Conservation (phyloP, 1,140 invertebrate species). For the Adelges cooleyi region DNA sequence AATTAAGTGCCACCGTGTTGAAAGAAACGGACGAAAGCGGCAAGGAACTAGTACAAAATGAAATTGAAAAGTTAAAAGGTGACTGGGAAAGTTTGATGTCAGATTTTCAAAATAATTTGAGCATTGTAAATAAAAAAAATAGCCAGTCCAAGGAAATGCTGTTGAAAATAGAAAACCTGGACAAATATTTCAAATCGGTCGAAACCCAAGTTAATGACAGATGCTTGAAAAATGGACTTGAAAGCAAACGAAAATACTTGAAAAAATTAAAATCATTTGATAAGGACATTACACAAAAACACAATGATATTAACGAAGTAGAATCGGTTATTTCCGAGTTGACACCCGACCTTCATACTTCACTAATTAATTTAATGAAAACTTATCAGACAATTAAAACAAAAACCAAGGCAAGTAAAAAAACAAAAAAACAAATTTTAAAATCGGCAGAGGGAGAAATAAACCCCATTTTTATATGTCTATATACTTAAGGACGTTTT, state of each 20-base stretch:
- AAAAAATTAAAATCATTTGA: conserved; percentile 64
- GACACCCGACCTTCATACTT: conserved; percentile 61
- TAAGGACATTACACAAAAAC: conserved; percentile 58
- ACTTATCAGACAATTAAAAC: conserved; percentile 78
- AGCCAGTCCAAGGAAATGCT: conserved; percentile 70
- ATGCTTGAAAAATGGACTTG: conserved; percentile 71
- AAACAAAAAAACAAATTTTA: not conserved
- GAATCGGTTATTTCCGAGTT: conserved; percentile 60
- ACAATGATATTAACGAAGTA: conserved; percentile 55
- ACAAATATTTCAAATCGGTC: conserved; percentile 70
- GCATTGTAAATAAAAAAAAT: conserved; percentile 56
- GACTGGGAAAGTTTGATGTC: conserved; percentile 65
- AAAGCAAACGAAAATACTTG: conserved; percentile 68
- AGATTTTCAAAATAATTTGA: conserved; percentile 54
- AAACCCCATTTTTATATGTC: not conserved
- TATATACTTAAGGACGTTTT: not conserved
- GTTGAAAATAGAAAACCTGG: conserved; percentile 58
- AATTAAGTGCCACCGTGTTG: conserved; percentile 57
- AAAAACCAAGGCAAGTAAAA: conserved; percentile 55
- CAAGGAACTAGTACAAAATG: conserved; percentile 58
- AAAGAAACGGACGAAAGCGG: conserved; percentile 67
- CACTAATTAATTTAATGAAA: conserved; percentile 65
- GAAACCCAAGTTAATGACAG: conserved; percentile 79
- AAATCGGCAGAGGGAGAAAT: not conserved
- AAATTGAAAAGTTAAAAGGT: conserved; percentile 60